A percentile compares a stretch with the other conserved stretches of the same genome.
Conservation (phyloP, 2,113 vertebrate species). For the Chroicocephalus ridibundus region DNA sequence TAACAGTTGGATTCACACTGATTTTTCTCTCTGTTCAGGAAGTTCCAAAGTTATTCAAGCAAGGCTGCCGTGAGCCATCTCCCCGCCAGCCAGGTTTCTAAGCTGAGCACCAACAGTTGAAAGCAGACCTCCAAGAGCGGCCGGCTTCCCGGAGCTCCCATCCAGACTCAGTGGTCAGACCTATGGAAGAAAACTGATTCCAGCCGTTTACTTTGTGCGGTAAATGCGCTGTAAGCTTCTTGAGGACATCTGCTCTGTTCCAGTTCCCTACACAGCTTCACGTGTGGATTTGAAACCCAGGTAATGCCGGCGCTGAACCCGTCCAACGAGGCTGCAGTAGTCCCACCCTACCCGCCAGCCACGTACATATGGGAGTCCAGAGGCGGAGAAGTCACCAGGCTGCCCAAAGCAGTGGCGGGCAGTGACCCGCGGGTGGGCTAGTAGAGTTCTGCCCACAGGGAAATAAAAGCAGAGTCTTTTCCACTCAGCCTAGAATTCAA, state of each 20-base stretch:
- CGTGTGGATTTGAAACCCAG: not conserved
- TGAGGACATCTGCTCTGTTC: not conserved
- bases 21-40: not conserved
- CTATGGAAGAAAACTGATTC: not conserved
- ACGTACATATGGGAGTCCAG: not conserved
- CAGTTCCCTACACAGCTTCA: not conserved
- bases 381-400: not conserved
- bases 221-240: not conserved
- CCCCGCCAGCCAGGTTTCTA: not conserved
- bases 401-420: not conserved
- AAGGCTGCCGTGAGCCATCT: fast-evolving
- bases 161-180: not conserved
- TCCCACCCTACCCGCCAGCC: not conserved
- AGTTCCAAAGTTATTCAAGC: not conserved
- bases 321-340: not conserved
- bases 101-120: not conserved
- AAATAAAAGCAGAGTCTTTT: not conserved
- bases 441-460: not conserved
- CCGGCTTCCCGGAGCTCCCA: not conserved
- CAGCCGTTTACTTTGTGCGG: not conserved
- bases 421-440: not conserved
- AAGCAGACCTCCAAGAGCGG: not conserved
- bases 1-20: not conserved
- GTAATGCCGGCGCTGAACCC: not conserved
- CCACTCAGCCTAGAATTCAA: not conserved